Evolutionary conservation across 2,113 vertebrate genomes (phyloP), one percentile per base, ranked within the genome.

Genomic region (Lipophrys pholis): DNA sequence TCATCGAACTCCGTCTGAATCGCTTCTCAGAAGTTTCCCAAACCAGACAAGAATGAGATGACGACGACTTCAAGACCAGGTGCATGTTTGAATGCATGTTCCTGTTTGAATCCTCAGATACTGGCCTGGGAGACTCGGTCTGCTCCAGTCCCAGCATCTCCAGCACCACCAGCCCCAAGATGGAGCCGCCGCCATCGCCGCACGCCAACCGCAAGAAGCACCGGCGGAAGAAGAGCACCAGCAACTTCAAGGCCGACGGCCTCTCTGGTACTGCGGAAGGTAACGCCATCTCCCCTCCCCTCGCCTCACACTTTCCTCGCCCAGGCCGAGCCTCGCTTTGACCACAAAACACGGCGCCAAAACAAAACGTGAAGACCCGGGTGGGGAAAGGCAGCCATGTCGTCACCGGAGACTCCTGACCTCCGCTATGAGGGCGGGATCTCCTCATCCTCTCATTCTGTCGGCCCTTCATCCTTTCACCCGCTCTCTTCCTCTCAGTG

Each of bases 201-300:
- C 97, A 99, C 2, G 97, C 97, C 92, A 99, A 98, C 94, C 95
- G 98, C 80, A 99, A 99, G 93, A 99, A 99, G 68, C 98, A 99
- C 84, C 94, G 97, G 1, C 83, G 98, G 93, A 99, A 99, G 97
- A 99, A 99, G 91, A 99, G 97, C 90, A 97, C 97, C 15, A 97
- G 97, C 92, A 99, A 98, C 94, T 97, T 99, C 92, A 98, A 96
- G 80, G 95, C 95, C 0, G 97, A 99, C 11, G 97, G 97, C 2
- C 92, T 97, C 73, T 95, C 96, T 0, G 94, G 97, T 93, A 95
- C 96, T 2, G 97, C 96, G 0, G 98, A 99, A 96, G 97, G 97
- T 99, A 95, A 94, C 88, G 5, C 68, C 78, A 76, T 68, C 73
- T 12, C 73, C 74, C 75, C 67, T 5, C 50, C 67, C 76, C 51